Percentiles rank a stretch among this genome's conserved stretches.
phyloP scores from a whole-genome alignment of 2,888 invertebrate genomes.

The Aspidapion aeneum region DNA sequence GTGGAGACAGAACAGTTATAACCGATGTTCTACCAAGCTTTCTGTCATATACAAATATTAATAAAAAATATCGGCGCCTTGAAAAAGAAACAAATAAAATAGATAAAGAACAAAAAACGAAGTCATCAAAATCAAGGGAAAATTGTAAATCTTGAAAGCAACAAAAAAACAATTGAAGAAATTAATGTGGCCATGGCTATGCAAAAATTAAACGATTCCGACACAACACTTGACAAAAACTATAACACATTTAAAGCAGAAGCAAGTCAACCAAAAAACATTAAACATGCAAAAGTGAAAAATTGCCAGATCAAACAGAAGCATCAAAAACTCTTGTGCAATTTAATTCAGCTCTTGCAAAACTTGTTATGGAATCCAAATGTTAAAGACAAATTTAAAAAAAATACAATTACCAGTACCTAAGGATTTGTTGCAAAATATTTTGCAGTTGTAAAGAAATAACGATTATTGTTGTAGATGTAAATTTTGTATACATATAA shows the following conservation, averaged over 20 bases:
- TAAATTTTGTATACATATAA: no score
- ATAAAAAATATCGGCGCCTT: no score
- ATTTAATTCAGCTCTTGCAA: not conserved
- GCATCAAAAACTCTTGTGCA: not conserved
- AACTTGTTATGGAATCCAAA: not conserved
- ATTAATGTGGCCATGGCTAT: not conserved
- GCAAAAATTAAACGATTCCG: not conserved
- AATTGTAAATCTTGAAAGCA: no score
- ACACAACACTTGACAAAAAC: not conserved
- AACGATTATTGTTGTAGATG: no score
- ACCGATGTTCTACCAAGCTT: not conserved
- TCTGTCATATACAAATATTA: not conserved
- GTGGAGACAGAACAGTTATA: not conserved
- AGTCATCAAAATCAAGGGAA: no score
- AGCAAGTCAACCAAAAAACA: not conserved
- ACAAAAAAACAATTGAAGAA: not conserved
- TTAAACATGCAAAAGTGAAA: no score
- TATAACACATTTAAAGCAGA: not conserved
- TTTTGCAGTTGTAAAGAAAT: not conserved
- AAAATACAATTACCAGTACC: not conserved
- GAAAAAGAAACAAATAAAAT: no score
- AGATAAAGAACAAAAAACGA: no score
- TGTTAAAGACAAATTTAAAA: not conserved
- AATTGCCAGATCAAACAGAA: not conserved
- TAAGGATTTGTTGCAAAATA: not conserved